These are phyloP conservation scores for Synanthedon vespiformis DNA, from an alignment of 2,888 invertebrate species.

Conservation along the genomic window DNA sequence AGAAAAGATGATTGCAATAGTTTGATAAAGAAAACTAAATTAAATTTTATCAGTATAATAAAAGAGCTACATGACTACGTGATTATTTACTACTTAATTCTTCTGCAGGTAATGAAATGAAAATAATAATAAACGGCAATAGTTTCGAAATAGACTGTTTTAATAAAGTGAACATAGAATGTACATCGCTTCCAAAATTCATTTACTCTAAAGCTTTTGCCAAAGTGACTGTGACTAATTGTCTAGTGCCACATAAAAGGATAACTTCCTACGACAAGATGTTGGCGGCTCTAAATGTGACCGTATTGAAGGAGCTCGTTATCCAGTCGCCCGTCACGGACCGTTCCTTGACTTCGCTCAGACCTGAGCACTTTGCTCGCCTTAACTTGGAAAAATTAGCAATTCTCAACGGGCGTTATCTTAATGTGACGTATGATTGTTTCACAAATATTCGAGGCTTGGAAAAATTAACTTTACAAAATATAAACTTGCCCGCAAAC, in stretches of 20 bases:
- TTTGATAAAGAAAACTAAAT: no score
- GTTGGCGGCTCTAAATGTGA: background rate
- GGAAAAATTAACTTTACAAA: background rate
- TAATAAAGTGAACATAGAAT: background rate
- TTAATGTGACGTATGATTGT: background rate
- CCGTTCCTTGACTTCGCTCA: background rate
- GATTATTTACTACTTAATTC: background rate
- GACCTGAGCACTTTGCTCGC: background rate
- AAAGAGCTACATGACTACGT: no score
- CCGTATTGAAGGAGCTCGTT: background rate
- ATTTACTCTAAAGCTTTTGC: background rate
- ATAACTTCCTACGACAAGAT: background rate
- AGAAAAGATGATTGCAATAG: no score
- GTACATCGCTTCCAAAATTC: background rate
- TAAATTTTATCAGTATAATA: no score
- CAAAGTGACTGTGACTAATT: background rate
- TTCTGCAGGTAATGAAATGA: background rate
- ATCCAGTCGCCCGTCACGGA: background rate
- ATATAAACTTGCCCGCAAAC: background rate
- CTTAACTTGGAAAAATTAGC: background rate
- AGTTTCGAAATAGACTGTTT: background rate
- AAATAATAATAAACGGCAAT: background rate
- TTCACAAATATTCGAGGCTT: background rate
- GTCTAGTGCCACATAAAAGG: background rate
- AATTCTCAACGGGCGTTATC: background rate